These are phyloP conservation scores for Philopedon plagiatum DNA, from an alignment of 2,888 invertebrate species.

Conservation along the genomic window DNA sequence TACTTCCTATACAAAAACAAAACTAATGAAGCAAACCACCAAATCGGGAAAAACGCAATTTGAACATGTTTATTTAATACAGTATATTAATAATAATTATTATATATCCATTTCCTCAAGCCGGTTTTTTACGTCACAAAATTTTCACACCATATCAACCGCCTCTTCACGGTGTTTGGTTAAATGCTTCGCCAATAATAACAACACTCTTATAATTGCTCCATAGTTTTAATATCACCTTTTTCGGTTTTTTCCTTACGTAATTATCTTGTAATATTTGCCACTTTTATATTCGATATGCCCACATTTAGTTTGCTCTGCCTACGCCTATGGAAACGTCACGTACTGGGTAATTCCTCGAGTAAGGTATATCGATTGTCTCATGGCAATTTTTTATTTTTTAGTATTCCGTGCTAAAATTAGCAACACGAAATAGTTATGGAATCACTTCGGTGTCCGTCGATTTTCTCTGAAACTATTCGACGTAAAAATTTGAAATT, in stretches of 20 bases:
- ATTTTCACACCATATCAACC: conserved; percentile 35
- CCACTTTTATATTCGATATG: conserved; percentile 45
- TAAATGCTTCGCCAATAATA: conserved; percentile 41
- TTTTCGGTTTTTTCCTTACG: conserved; percentile 47
- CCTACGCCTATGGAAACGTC: conserved; percentile 51
- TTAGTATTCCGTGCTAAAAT: no score
- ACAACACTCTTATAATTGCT: conserved; percentile 47
- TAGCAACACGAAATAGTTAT: no score
- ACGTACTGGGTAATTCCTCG: conserved; percentile 22
- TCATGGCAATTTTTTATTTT: no score
- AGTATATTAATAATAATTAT: conserved; percentile 17
- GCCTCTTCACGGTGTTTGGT: conserved; percentile 40
- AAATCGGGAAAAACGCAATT: conserved; percentile 2
- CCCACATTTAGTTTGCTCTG: conserved; percentile 37
- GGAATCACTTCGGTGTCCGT: no score
- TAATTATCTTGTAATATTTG: conserved; percentile 48
- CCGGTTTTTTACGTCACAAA: conserved; percentile 23
- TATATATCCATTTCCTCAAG: conserved; percentile 35
- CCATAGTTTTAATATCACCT: conserved; percentile 48
- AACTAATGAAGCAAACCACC: not conserved
- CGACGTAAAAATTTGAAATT: no score
- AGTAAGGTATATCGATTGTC: not conserved
- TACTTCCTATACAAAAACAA: no score
- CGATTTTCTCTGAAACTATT: no score
- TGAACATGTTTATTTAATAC: conserved; percentile 1